phyloP scores from a whole-genome alignment of 2,888 invertebrate genomes.

The Tineola bisselliella region DNA sequence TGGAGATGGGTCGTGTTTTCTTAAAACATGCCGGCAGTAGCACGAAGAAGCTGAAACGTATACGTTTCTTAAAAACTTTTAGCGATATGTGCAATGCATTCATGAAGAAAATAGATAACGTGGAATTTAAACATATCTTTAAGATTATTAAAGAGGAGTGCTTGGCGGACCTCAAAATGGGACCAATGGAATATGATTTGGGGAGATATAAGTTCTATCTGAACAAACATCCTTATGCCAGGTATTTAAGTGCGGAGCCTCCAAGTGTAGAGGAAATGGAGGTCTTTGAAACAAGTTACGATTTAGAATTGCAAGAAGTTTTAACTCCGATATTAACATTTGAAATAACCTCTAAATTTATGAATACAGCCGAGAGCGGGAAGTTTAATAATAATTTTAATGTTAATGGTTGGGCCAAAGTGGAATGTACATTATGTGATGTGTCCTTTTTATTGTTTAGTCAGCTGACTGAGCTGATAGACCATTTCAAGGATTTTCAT shows the following conservation, averaged over 20 bases:
- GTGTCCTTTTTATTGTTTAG: slow-evolving; percentile 18
- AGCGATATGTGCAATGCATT: no score
- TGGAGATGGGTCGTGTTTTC: no score
- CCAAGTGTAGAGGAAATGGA: neutral
- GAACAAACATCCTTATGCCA: slow-evolving; percentile 30
- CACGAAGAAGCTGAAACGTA: no score
- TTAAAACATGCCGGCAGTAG: no score
- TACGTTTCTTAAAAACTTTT: no score
- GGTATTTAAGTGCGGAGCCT: slow-evolving; percentile 26
- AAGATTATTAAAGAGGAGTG: neutral
- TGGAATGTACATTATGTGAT: slow-evolving; percentile 32
- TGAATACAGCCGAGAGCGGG: neutral
- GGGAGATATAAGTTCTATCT: slow-evolving; percentile 21
- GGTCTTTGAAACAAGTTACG: slow-evolving; percentile 20
- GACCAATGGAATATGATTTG: slow-evolving; percentile 8
- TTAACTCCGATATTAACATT: slow-evolving; percentile 25
- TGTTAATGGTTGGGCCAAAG: slow-evolving; percentile 22
- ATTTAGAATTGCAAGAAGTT: slow-evolving; percentile 37
- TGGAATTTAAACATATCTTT: neutral
- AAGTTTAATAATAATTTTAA: neutral
- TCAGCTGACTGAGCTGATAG: slow-evolving; percentile 17
- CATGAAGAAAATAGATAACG: no score
- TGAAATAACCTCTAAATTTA: slow-evolving; percentile 15
- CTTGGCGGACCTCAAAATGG: neutral
- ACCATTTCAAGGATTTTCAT: slow-evolving; percentile 32